Percentiles rank a stretch among this genome's conserved stretches.
phyloP scores from a whole-genome alignment of 2,113 vertebrate genomes.

The Helogale parvula region DNA sequence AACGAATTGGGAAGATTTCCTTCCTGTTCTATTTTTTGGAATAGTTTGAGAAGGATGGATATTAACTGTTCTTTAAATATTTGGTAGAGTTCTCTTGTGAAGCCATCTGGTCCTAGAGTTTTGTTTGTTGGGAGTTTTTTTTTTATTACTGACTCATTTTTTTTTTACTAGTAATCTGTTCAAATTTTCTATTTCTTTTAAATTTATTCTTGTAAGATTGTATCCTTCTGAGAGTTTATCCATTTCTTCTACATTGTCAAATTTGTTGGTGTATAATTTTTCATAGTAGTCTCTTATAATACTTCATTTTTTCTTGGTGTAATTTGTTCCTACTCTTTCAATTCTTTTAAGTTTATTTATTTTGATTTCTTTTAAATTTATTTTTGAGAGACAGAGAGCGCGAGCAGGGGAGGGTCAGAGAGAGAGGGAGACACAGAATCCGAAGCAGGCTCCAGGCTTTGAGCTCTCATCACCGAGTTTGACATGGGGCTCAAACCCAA shows the following conservation, averaged over 20 bases:
- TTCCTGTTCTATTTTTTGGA: neutral
- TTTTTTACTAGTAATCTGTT: neutral
- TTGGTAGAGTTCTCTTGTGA: neutral
- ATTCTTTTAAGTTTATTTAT: neutral
- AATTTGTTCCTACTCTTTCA: neutral
- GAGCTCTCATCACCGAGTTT: no score
- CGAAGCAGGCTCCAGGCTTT: no score
- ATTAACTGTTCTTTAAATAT: neutral
- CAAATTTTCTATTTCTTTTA: neutral
- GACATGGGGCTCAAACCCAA: no score
- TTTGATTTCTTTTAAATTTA: neutral
- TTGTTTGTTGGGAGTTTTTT: neutral
- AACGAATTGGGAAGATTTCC: neutral
- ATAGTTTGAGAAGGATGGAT: neutral
- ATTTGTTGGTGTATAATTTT: neutral
- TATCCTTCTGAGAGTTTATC: neutral
- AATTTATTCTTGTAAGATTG: neutral
- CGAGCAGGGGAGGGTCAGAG: no score
- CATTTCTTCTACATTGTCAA: neutral
- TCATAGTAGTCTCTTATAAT: neutral
- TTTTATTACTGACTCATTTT: neutral
- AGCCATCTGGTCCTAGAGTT: neutral
- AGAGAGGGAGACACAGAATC: no score
- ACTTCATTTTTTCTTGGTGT: neutral
- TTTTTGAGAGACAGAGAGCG: no score